These are phyloP conservation scores for Labroides dimidiatus DNA, from an alignment of 2,797 vertebrate species.

Conservation along the genomic window DNA sequence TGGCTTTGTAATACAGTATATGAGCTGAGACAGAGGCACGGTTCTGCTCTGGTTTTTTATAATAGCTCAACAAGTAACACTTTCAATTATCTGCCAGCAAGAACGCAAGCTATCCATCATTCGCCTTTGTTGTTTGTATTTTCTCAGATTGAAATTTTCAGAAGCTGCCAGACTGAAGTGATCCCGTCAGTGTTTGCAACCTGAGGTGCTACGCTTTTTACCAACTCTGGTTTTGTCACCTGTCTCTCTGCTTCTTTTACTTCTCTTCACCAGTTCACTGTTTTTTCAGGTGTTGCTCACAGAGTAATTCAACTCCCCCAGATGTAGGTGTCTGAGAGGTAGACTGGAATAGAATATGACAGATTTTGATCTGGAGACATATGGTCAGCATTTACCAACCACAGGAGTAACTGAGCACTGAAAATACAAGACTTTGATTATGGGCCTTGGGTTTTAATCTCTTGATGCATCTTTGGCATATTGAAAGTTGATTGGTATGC, in stretches of 20 bases:
- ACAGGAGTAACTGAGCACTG: too few relatives aligned
- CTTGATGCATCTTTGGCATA: too few relatives aligned
- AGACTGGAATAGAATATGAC: too few relatives aligned
- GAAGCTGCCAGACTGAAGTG: conserved; percentile 16
- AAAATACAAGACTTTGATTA: too few relatives aligned
- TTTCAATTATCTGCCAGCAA: conserved; percentile 48
- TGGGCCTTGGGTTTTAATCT: too few relatives aligned
- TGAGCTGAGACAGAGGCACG: conserved; percentile 23
- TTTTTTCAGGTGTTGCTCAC: not conserved
- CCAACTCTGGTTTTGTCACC: not conserved
- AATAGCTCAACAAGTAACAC: conserved; percentile 34
- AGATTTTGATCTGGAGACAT: too few relatives aligned
- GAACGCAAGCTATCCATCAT: conserved; percentile 43
- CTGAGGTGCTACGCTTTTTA: conserved; percentile 6
- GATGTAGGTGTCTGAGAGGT: not conserved
- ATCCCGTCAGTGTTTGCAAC: conserved; percentile 6
- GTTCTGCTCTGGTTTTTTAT: conserved; percentile 14
- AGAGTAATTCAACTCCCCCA: not conserved
- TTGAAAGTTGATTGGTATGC: too few relatives aligned
- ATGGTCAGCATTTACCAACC: too few relatives aligned
- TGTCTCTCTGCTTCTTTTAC: not conserved
- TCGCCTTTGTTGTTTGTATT: conserved; percentile 37
- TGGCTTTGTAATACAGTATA: conserved; percentile 28
- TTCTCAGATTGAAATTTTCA: conserved; percentile 49
- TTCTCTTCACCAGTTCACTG: not conserved